Conservation (phyloP, 2,113 vertebrate species). For the Ictidomys tridecemlineatus region DNA sequence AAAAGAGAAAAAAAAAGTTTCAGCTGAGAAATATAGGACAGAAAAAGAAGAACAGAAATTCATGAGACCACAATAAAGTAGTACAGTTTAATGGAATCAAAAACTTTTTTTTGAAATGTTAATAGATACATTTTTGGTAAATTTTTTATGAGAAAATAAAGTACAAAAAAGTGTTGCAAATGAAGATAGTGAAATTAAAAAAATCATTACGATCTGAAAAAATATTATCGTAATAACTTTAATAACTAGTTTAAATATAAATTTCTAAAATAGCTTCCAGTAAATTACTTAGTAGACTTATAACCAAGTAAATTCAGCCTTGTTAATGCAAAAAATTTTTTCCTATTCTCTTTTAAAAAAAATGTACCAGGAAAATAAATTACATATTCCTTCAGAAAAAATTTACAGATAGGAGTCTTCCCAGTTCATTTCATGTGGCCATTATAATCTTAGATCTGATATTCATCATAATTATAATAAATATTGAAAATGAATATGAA, state of each 20-base stretch:
- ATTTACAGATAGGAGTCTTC: background rate
- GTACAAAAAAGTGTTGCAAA: background rate
- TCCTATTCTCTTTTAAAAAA: background rate
- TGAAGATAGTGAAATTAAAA: background rate
- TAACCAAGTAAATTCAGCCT: background rate
- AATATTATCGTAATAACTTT: background rate
- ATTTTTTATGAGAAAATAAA: conserved; percentile 34
- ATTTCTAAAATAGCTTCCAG: background rate
- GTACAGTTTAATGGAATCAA: background rate
- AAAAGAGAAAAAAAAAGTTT: background rate
- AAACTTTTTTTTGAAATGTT: background rate
- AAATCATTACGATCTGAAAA: background rate
- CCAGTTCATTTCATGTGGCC: background rate
- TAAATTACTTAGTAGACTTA: background rate
- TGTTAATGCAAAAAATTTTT: background rate
- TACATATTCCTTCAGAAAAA: background rate
- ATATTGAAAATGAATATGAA: background rate
- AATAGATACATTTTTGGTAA: background rate
- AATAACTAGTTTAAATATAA: background rate
- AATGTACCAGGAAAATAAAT: background rate
- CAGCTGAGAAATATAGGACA: background rate
- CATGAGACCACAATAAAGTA: background rate
- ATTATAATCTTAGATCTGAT: background rate
- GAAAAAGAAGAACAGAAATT: background rate
- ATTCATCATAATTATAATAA: background rate